Base-by-base conservation (phyloP, 2,888 invertebrate genomes). In the Acanthosepion pharaonis region DNA sequence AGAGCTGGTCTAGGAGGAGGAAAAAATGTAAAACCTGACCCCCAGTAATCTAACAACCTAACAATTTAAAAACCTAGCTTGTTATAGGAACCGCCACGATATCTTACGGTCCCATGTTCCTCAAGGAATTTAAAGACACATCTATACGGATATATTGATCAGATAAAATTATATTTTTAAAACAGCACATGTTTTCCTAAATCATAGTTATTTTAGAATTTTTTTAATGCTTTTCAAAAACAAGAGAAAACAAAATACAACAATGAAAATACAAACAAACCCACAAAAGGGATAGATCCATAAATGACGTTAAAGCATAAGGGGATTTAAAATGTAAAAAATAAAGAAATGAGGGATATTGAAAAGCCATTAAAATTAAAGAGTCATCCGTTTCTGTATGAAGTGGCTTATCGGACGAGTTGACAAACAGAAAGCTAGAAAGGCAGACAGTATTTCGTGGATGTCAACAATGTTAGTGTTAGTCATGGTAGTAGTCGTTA, bases 291-390 rank as follows among this genome's bases (percentile, higher is more conserved):
- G 23, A 78, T 11, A 0, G 9, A 15, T 33, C n/a, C n/a, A 78
- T 11, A 78, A n/a, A 78, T 11, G 78, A 33, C n/a, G 15, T 33
- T 78, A 18, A n/a, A n/a, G 33, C 78, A n/a, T 78, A 78, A 78
- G 78, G 18, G 15, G 78, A 15, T 11, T 78, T 78, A 33, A 78
- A 78, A 11, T 9, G 0, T 3, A 59, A 23, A 5, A 59, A 78
- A 11, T 8, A 78, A 33, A 78, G n/a, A 78, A 78, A 15, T n/a
- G 15, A 33, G 33, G 11, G 18, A 78, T 33, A 6, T 78, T 78
- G 78, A 78, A 78, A 78, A 78, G 18, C 78, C n/a, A 78, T 78
- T 78, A 78, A 78, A 78, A 78, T 78, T 78, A 33, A 78, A 78
- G 78, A 11, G 78, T 78, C n/a, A 33, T 78, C 33, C n/a, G n/a